Evolutionary conservation across 2,113 vertebrate species (phyloP).

Genomic region (Plecturocebus donacophilus): DNA sequence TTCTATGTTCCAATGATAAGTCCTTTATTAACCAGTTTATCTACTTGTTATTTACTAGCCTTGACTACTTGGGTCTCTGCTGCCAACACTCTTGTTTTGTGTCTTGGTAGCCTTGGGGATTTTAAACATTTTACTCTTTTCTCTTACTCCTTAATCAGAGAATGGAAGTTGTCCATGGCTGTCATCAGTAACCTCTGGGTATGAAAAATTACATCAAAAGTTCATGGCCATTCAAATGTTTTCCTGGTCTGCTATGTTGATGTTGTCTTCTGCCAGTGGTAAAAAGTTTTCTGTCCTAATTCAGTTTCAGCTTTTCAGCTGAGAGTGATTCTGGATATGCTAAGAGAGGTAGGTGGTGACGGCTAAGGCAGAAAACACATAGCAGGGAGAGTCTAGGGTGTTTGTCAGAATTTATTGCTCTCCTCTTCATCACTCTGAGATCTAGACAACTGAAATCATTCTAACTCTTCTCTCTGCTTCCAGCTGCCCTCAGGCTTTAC

Average conservation of each 20-base stretch:
- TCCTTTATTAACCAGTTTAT: conserved; percentile 62
- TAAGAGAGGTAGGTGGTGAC: background rate
- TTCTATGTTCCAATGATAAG: conserved; percentile 8
- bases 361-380: background rate
- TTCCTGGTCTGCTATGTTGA: conserved; percentile 47
- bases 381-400: background rate
- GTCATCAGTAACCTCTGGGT: conserved; percentile 47
- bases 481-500: background rate
- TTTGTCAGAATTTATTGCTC: background rate
- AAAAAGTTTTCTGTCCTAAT: background rate
- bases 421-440: background rate
- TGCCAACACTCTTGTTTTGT: conserved; percentile 76
- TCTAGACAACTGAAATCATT: background rate
- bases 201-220: conserved; percentile 57
- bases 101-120: conserved; percentile 77
- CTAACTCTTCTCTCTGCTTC: background rate
- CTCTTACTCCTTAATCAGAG: conserved; percentile 63
- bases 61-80: background rate
- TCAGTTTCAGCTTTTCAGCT: background rate
- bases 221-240: conserved; percentile 40
- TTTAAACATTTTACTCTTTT: conserved; percentile 72
- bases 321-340: background rate
- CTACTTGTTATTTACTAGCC: conserved; percentile 36
- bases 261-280: background rate
- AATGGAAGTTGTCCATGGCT: conserved; percentile 54